A percentile compares a stretch with the other conserved stretches of the same genome.
phyloP scores from a whole-genome alignment of 2,113 vertebrate species.

The Leptosomus discolor region DNA sequence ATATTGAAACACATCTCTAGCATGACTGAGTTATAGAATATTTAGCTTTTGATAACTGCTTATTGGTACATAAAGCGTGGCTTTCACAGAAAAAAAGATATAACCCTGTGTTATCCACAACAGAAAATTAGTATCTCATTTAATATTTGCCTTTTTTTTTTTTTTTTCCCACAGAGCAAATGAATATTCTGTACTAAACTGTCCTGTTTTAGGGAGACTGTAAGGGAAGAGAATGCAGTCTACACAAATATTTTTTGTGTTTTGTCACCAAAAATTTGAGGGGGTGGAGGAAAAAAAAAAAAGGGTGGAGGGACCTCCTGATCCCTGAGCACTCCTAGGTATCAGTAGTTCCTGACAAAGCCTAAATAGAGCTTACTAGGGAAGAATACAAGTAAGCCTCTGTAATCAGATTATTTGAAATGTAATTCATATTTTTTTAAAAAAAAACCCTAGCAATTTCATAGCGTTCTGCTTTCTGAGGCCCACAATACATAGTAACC shows the following conservation, averaged over 20 bases:
- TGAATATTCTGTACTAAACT: neutral
- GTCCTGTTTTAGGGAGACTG: neutral
- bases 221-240: neutral
- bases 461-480: neutral
- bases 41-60: neutral
- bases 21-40: neutral
- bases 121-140: neutral
- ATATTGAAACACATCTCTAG: neutral
- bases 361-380: neutral
- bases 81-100: neutral
- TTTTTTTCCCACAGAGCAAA: neutral
- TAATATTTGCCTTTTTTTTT: neutral
- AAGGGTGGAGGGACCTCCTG: neutral
- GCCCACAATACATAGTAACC: neutral
- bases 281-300: neutral
- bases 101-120: neutral
- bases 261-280: constrained; percentile 9
- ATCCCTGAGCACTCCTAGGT: neutral
- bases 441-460: neutral
- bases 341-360: neutral
- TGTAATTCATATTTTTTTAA: neutral
- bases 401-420: neutral
- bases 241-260: neutral
- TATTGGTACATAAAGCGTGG: neutral
- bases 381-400: neutral